Evolutionary conservation across 2,888 invertebrate genomes (phyloP).

Genomic region (Tetrapedia diversipes): DNA sequence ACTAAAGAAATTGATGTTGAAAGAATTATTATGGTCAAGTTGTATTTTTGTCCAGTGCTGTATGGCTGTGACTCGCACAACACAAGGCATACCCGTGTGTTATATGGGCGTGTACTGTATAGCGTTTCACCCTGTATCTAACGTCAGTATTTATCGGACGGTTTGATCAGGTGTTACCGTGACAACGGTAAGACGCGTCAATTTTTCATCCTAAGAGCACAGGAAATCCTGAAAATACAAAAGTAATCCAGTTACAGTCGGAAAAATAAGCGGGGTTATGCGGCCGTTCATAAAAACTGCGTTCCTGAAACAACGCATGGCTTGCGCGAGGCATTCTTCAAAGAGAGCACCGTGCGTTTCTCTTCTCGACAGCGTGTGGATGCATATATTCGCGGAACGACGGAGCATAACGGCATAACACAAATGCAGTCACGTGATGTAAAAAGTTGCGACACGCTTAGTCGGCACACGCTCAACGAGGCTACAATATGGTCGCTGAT

Average conservation of each 20-base stretch:
- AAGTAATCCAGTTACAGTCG: slow-evolving; percentile 26
- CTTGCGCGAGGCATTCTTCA: slow-evolving; percentile 25
- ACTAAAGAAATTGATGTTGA: background rate
- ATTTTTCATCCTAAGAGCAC: background rate
- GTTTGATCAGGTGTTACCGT: background rate
- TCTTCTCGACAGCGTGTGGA: slow-evolving; percentile 39
- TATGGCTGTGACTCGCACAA: no score
- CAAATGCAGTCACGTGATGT: slow-evolving; percentile 57
- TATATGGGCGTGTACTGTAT: no score
- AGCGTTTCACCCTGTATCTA: no score
- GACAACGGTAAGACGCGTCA: background rate
- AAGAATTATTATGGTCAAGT: background rate
- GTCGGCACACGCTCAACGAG: slow-evolving; percentile 44
- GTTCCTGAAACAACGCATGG: slow-evolving; percentile 19
- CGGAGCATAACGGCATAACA: slow-evolving; percentile 70
- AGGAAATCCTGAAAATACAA: slow-evolving; percentile 4
- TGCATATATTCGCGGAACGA: slow-evolving; percentile 57
- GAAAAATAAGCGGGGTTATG: slow-evolving; percentile 36
- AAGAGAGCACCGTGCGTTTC: slow-evolving; percentile 42
- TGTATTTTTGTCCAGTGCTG: no score
- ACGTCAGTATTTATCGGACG: no score
- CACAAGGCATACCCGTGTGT: no score
- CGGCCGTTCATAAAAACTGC: slow-evolving; percentile 26
- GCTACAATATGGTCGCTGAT: slow-evolving; percentile 53
- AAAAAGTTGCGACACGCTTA: slow-evolving; percentile 68